A percentile compares a stretch with the other conserved stretches of the same genome.
Conservation (phyloP, 2,888 invertebrate genomes). For the Ormia ochracea region DNA sequence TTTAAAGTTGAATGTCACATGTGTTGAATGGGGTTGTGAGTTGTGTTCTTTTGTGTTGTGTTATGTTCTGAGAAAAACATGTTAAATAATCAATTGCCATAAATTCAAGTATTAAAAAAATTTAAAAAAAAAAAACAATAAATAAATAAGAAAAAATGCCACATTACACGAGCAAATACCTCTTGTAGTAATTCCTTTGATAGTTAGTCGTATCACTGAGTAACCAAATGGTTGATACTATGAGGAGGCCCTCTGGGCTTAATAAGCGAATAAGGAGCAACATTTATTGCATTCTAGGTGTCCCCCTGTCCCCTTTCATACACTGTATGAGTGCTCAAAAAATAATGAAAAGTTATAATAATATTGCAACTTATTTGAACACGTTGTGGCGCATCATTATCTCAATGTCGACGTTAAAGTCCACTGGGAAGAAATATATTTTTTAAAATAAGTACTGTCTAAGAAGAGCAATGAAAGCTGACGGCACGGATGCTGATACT, state of each 20-base stretch:
- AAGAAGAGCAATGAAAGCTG: background rate
- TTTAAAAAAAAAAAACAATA: too few relatives aligned
- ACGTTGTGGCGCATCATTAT: constrained; percentile 55
- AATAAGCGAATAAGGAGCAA: constrained; percentile 47
- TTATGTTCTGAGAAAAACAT: constrained; percentile 71
- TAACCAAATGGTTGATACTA: constrained; percentile 18
- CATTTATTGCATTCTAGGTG: constrained; percentile 41
- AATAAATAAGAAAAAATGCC: background rate
- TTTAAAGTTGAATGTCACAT: constrained; percentile 50
- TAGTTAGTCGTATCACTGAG: constrained; percentile 17
- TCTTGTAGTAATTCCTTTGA: constrained; percentile 42
- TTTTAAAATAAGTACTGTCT: constrained; percentile 24
- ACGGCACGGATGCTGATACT: background rate
- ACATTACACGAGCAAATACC: constrained; percentile 8
- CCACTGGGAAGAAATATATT: constrained; percentile 22
- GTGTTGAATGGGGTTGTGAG: constrained; percentile 2
- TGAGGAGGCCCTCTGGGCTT: constrained; percentile 39
- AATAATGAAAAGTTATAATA: constrained; percentile 31
- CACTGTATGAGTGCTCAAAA: background rate
- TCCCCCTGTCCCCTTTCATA: constrained; percentile 4
- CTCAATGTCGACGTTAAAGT: constrained; percentile 51
- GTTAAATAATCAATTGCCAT: constrained; percentile 75
- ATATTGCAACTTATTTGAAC: constrained; percentile 49
- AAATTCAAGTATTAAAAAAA: constrained; percentile 60
- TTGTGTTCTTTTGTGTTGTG: constrained; percentile 65